Conservation (phyloP, 2,888 invertebrate genomes). For the Hypomecis punctinalis region DNA sequence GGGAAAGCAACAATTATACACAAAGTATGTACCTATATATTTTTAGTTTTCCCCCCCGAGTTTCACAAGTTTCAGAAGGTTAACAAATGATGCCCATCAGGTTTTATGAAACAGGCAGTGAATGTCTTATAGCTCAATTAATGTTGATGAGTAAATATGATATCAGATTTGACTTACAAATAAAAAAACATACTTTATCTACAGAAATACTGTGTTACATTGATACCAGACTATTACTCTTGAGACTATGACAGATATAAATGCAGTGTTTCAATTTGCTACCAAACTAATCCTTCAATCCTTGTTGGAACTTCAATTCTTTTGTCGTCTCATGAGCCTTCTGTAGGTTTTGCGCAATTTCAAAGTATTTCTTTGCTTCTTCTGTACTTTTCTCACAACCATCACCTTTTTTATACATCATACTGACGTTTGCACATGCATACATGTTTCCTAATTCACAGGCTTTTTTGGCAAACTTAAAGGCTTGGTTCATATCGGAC, state of each 20-base stretch:
- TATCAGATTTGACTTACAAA: no score
- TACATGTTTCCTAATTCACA: constrained; percentile 94
- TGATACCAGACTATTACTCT: no score
- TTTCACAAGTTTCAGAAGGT: no score
- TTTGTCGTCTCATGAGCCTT: constrained; percentile 86
- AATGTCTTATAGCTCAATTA: no score
- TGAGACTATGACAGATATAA: constrained; percentile 12
- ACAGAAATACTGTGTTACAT: no score
- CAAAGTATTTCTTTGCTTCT: constrained; percentile 89
- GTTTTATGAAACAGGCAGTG: no score
- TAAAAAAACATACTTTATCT: no score
- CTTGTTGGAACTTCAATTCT: constrained; percentile 85
- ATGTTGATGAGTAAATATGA: no score
- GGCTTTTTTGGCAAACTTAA: constrained; percentile 90
- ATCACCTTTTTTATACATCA: constrained; percentile 94
- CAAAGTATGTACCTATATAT: no score
- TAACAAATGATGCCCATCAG: no score
- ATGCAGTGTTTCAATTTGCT: constrained; percentile 10
- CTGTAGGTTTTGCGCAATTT: constrained; percentile 89
- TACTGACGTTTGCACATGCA: constrained; percentile 95
- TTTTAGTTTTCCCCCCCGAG: no score
- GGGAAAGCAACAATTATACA: no score
- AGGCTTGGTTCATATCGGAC: constrained; percentile 91
- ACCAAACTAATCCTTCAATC: constrained; percentile 52
- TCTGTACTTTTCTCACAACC: constrained; percentile 90